Evolutionary conservation across 64 coral and sea anemone genomes (phyloP).

Genomic region (Astreopora myriophthalma): DNA sequence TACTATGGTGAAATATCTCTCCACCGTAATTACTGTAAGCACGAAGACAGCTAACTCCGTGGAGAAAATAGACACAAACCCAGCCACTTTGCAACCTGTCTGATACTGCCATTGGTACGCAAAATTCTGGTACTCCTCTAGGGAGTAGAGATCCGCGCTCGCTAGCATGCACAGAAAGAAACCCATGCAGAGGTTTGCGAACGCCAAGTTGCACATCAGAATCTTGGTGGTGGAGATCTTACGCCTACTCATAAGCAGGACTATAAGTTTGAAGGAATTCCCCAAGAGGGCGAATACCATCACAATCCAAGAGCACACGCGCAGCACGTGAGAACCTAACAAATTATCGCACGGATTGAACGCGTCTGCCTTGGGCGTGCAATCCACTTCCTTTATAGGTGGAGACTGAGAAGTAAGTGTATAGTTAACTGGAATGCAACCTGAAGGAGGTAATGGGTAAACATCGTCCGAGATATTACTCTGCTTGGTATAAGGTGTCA

Average conservation of each 20-base stretch:
- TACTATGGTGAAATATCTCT: conserved; percentile 84
- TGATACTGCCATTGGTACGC: conserved; percentile 74
- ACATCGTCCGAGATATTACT: background rate
- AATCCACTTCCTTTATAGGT: background rate
- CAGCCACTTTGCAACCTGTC: conserved; percentile 65
- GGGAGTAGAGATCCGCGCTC: conserved; percentile 41
- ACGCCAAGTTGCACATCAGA: conserved; percentile 85
- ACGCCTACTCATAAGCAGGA: conserved; percentile 57
- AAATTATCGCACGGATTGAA: conserved; percentile 90
- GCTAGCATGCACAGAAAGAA: conserved; percentile 74
- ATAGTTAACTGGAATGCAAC: background rate
- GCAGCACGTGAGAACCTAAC: conserved; percentile 43
- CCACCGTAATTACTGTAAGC: conserved; percentile 74
- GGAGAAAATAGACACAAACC: conserved; percentile 84
- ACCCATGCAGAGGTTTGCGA: conserved; percentile 92
- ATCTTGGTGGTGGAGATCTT: conserved; percentile 40
- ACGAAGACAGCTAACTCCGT: conserved; percentile 79
- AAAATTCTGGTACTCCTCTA: conserved; percentile 72
- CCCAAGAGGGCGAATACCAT: conserved; percentile 68
- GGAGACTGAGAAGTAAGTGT: background rate
- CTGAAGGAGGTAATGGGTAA: background rate
- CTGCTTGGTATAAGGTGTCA: too few relatives aligned
- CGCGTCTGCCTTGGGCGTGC: conserved; percentile 11
- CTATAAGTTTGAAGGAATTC: conserved; percentile 64
- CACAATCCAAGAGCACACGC: conserved; percentile 78